phyloP scores from a whole-genome alignment of 2,797 vertebrate genomes.

The Fundulus diaphanus region DNA sequence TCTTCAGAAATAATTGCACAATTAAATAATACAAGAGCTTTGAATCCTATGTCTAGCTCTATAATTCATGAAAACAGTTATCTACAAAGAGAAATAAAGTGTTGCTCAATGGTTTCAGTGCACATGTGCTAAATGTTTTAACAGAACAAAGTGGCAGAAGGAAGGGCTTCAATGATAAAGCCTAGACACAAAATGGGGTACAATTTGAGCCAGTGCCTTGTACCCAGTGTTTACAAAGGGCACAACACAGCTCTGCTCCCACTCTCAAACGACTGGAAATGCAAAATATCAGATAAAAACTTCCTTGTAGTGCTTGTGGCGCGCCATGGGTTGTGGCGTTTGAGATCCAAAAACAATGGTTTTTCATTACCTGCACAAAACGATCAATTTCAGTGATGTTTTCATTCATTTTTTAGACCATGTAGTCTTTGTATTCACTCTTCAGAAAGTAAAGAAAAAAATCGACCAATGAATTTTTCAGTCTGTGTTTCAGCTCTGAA shows the following conservation, averaged over 20 bases:
- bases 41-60: background rate
- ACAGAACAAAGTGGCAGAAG: background rate
- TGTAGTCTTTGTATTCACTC: background rate
- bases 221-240: background rate
- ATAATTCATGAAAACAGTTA: background rate
- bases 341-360: background rate
- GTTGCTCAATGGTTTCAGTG: background rate
- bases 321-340: background rate
- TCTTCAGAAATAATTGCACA: background rate
- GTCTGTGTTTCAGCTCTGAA: slow-evolving; percentile 41
- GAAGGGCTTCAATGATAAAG: background rate
- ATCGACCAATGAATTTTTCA: slow-evolving; percentile 24
- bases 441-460: background rate
- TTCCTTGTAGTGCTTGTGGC: background rate
- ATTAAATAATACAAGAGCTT: too few relatives aligned
- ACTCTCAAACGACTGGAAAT: background rate
- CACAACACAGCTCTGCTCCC: background rate
- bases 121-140: background rate
- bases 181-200: background rate
- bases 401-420: background rate
- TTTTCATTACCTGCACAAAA: background rate
- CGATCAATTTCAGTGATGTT: background rate
- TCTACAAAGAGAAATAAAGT: background rate
- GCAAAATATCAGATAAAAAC: background rate
- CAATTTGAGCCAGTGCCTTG: background rate